Conservation (phyloP, 35 echinoderm and acorn worm species). For the Ptychodera flava region DNA sequence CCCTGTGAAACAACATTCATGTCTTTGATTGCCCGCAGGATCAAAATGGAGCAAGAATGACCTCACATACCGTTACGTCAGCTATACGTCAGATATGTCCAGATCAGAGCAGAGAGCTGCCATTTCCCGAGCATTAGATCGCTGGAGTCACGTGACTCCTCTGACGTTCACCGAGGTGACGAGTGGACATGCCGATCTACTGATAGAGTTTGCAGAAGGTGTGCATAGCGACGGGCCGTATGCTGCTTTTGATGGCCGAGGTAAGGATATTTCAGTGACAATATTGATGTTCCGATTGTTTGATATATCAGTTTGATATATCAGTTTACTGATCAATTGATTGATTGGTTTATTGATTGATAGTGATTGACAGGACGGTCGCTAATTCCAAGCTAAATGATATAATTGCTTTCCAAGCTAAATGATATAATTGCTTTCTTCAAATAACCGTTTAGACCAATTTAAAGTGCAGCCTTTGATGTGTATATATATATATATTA, state of each 20-base stretch:
- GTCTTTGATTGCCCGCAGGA: slow-evolving; percentile 22
- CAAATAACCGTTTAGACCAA: too few relatives aligned
- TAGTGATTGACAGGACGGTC: too few relatives aligned
- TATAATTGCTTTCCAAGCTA: too few relatives aligned
- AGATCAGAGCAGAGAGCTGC: slow-evolving; percentile 21
- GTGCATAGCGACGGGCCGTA: slow-evolving; percentile 55
- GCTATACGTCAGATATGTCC: slow-evolving; percentile 48
- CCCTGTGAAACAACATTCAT: too few relatives aligned
- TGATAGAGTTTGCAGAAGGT: slow-evolving; percentile 42
- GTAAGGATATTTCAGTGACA: slow-evolving; percentile 31
- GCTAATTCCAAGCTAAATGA: too few relatives aligned
- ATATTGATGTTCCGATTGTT: not conserved
- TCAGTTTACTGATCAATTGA: not conserved
- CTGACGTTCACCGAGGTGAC: slow-evolving; percentile 59
- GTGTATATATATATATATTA: too few relatives aligned
- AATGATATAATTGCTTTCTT: too few relatives aligned
- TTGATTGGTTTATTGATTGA: not conserved
- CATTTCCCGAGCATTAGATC: slow-evolving; percentile 53
- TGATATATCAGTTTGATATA: not conserved
- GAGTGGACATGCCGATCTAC: slow-evolving; percentile 27
- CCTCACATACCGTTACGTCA: slow-evolving; percentile 62
- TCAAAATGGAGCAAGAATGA: slow-evolving; percentile 40
- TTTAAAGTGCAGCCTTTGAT: too few relatives aligned
- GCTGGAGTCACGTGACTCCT: slow-evolving; percentile 73
- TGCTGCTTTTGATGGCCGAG: slow-evolving; percentile 73